A percentile compares a stretch with the other conserved stretches of the same genome.
phyloP scores from a whole-genome alignment of 2,888 invertebrate genomes.

The Athalia circularis region DNA sequence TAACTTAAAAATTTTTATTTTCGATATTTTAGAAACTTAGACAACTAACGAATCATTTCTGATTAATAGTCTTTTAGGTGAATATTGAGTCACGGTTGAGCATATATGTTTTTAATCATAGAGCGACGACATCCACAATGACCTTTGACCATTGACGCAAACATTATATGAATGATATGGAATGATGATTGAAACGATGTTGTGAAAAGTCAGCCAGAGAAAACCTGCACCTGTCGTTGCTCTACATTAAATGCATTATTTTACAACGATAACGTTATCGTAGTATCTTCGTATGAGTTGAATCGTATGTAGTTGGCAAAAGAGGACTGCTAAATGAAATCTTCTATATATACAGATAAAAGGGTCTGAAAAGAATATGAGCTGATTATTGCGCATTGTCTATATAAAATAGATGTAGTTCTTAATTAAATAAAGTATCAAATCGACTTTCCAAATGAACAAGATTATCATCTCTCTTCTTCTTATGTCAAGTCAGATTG shows the following conservation, averaged over 20 bases:
- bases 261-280: conserved; percentile 27
- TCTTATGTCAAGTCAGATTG: not conserved
- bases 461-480: conserved; percentile 31
- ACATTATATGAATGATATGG: conserved; percentile 70
- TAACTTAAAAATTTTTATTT: conserved; percentile 46
- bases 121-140: conserved; percentile 14
- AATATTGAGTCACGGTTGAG: conserved; percentile 50
- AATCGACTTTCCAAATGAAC: conserved; percentile 47
- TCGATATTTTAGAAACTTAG: conserved; percentile 53
- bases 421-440: conserved; percentile 47
- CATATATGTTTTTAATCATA: conserved; percentile 52
- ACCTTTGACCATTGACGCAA: conserved; percentile 68
- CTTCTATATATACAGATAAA: conserved; percentile 50
- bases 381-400: conserved; percentile 1
- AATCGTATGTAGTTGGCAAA: not conserved
- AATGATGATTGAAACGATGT: conserved; percentile 68
- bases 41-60: conserved; percentile 53
- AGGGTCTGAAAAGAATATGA: not conserved
- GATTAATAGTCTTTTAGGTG: conserved; percentile 22
- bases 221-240: not conserved
- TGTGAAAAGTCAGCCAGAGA: conserved; percentile 68
- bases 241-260: conserved; percentile 23
- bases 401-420: conserved; percentile 23
- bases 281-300: conserved; percentile 21
- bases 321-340: conserved; percentile 53